Percentiles rank a stretch among this genome's conserved stretches.
Evolutionary conservation across 2,888 invertebrate genomes (phyloP).

Genomic region (Stratiomys singularior): DNA sequence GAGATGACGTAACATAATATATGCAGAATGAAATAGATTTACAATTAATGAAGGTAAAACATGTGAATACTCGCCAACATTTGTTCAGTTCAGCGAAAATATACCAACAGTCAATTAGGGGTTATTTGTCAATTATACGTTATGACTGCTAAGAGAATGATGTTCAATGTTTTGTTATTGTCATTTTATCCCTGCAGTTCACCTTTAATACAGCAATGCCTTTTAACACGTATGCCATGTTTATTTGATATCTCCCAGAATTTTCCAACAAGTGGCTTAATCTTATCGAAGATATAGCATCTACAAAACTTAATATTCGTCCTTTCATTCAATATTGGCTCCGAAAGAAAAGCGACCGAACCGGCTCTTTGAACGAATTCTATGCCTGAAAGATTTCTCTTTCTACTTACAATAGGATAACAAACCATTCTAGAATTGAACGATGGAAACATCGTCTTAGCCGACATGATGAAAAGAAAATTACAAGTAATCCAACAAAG

Average conservation of each 20-base stretch:
- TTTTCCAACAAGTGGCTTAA: not conserved
- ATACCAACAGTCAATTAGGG: no score
- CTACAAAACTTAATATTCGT: not conserved
- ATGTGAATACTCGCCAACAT: no score
- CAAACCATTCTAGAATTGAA: conserved; percentile 23
- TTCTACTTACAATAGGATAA: conserved; percentile 38
- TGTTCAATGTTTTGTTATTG: no score
- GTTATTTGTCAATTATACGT: no score
- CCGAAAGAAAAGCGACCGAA: not conserved
- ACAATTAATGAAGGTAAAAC: no score
- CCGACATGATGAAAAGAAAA: not conserved
- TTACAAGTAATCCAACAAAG: conserved; percentile 37
- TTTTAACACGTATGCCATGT: no score
- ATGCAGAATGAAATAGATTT: no score
- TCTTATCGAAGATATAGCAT: conserved; percentile 19
- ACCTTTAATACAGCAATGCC: no score
- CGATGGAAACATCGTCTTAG: conserved; percentile 7
- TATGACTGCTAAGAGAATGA: no score
- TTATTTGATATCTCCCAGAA: not conserved
- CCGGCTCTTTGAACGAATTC: conserved; percentile 19
- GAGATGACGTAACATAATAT: no score
- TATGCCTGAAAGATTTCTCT: no score
- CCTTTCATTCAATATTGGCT: conserved; percentile 8
- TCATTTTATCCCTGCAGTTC: not conserved
- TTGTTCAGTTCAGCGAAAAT: no score